Evolutionary conservation across 2,888 invertebrate species (phyloP), one percentile per base, ranked within the genome.

Genomic region (Xanthorhoe designata): DNA sequence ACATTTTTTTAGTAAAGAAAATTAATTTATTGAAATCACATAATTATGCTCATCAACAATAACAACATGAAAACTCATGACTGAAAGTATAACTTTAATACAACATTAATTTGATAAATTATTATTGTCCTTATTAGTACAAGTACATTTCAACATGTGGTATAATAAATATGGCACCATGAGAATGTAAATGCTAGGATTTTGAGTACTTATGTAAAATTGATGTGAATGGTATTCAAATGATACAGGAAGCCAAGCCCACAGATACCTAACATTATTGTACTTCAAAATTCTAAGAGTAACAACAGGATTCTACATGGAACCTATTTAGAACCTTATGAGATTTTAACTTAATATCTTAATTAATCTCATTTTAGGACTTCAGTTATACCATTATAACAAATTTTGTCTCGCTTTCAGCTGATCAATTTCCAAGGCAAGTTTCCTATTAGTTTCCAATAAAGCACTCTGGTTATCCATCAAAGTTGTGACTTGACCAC

Each of bases 391-490:
- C 55, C 38, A n/a, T 69, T 45, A 73, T 7, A 62, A 51, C 5
- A 51, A 75, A 73, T 79, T 82, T 70, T 83, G 80, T 62, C 75
- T 83, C 19, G 78, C 71, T 78, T 94, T 94, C 63, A 94, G 78
- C 73, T 90, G 87, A 69, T 93, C 91, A 68, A 94, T 82, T 82
- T 93, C 93, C 38, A 93, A 85, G 2, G 88, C 84, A 29, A 94
- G 83, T 75, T 87, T 91, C 72, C 92, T 89, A 74, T 94, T 94
- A 38, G 92, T 90, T 75, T 94, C 94, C 35, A 94, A 72, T 66
- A 94, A 82, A 56, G 84, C 83, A 72, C 85, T 88, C 75, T 94
- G 92, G 71, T 87, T 90, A 58, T 88, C 85, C 50, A 84, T 77
- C 67, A 92, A 77, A 64, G 76, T 80, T 56, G 88, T 80, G 66